Percentiles rank a stretch among this genome's conserved stretches.
Conservation (phyloP, 1,140 invertebrate genomes). For the Drosophila quadrilineata region DNA sequence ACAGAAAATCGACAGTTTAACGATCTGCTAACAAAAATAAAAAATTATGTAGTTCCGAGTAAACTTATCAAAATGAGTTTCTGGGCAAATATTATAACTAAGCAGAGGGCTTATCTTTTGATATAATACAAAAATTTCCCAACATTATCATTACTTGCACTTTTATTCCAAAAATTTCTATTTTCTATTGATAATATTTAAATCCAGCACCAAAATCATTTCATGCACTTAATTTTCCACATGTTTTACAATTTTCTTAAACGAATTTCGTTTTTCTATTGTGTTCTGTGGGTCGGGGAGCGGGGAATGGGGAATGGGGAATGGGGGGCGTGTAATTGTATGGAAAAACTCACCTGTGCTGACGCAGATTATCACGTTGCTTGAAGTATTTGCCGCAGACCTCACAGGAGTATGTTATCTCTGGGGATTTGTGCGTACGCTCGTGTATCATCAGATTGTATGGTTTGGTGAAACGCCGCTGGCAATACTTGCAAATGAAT, state of each 20-base stretch:
- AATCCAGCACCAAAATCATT: constrained; percentile 28
- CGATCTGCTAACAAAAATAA: too few relatives aligned
- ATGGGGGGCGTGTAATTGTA: too few relatives aligned
- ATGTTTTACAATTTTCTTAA: not conserved
- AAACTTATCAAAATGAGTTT: constrained; percentile 13
- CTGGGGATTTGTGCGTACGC: constrained; percentile 97
- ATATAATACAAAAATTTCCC: not conserved
- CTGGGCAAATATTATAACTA: not conserved
- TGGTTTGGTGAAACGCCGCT: constrained; percentile 98
- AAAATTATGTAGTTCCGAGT: not conserved
- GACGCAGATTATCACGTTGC: constrained; percentile 96
- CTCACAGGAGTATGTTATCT: constrained; percentile 99
- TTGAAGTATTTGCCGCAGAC: constrained; percentile 99
- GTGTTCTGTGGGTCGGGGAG: too few relatives aligned
- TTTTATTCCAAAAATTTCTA: too few relatives aligned
- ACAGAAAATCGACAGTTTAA: not conserved
- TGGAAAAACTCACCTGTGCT: constrained; percentile 93
- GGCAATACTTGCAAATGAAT: constrained; percentile 99
- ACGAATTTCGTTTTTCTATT: not conserved
- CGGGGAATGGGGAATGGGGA: not conserved
- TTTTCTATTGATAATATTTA: too few relatives aligned
- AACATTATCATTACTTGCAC: not conserved
- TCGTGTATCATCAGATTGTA: constrained; percentile 99
- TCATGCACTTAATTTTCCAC: constrained; percentile 9
- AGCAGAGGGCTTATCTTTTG: not conserved